Evolutionary conservation across 1,140 invertebrate genomes (phyloP).

Genomic region (Hypsibius dujardini): DNA sequence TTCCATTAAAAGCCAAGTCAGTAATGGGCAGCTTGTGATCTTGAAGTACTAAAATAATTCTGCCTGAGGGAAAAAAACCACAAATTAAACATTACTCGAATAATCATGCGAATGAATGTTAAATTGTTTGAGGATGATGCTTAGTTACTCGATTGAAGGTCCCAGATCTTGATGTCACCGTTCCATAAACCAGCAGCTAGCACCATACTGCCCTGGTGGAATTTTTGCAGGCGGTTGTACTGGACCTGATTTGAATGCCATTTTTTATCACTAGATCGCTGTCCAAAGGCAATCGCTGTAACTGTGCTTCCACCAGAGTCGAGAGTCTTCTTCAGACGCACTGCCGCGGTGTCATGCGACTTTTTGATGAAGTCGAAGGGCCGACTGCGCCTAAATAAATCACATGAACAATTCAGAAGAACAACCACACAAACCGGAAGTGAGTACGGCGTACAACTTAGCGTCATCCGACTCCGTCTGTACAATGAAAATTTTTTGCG

Average conservation of each 20-base stretch:
- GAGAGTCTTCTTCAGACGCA: not conserved
- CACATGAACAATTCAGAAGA: slow-evolving; percentile 1
- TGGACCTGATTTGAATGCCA: slow-evolving; percentile 1
- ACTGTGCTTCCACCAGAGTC: slow-evolving; percentile 2
- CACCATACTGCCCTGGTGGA: not conserved
- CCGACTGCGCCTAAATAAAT: not conserved
- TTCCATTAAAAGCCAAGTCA: slow-evolving; percentile 37
- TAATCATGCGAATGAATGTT: not conserved
- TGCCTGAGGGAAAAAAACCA: slow-evolving; percentile 29
- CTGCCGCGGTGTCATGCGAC: not conserved
- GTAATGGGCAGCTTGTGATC: slow-evolving; percentile 38
- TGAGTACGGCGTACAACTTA: no score
- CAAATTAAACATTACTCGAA: slow-evolving; percentile 19
- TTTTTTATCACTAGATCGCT: not conserved
- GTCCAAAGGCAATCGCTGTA: not conserved
- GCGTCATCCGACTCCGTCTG: slow-evolving; percentile 36
- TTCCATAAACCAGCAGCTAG: not conserved
- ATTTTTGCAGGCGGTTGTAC: not conserved
- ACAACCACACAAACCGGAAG: slow-evolving; percentile 33
- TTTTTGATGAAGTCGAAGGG: not conserved
- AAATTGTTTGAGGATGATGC: not conserved
- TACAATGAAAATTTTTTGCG: slow-evolving; percentile 33
- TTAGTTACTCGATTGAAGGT: slow-evolving; percentile 17
- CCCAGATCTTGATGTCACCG: slow-evolving; percentile 17
- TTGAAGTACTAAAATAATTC: slow-evolving; percentile 36